Conservation (phyloP, 2,888 invertebrate genomes). For the Beris morrisii region DNA sequence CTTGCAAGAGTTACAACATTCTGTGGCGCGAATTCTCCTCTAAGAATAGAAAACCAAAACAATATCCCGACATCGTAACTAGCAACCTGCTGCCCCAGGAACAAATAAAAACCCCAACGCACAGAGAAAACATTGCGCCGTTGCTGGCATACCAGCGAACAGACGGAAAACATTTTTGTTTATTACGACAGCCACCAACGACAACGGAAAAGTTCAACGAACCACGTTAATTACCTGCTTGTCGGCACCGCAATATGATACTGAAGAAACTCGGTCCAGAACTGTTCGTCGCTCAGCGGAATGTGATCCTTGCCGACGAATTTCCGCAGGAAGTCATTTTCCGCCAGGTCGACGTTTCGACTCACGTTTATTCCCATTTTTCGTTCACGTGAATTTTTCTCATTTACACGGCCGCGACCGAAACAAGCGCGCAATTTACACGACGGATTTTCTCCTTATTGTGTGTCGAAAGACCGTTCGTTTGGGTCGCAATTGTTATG, state of each 20-base stretch:
- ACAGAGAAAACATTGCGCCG: no score
- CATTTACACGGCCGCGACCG: not conserved
- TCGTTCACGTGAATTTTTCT: not conserved
- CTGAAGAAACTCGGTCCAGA: slow-evolving; percentile 92
- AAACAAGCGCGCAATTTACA: not conserved
- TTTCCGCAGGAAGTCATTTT: slow-evolving; percentile 76
- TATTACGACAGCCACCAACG: no score
- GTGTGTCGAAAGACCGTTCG: not conserved
- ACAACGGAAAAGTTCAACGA: not conserved
- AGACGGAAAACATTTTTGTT: no score
- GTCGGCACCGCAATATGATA: slow-evolving; percentile 85
- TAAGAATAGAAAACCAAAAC: no score
- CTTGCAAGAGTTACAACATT: no score
- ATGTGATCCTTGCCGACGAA: slow-evolving; percentile 82
- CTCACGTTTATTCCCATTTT: slow-evolving; percentile 82
- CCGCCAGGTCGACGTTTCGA: slow-evolving; percentile 74
- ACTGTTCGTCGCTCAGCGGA: slow-evolving; percentile 83
- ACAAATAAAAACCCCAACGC: no score
- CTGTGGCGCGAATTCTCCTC: no score
- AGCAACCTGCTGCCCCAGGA: no score
- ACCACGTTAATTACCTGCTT: slow-evolving; percentile 63
- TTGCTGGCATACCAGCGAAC: no score
- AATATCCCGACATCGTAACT: no score
- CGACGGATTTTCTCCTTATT: not conserved
- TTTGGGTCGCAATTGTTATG: no score